These are phyloP conservation scores for Oreochromis mossambicus DNA, from an alignment of 2,797 vertebrate species.

Conservation along the genomic window DNA sequence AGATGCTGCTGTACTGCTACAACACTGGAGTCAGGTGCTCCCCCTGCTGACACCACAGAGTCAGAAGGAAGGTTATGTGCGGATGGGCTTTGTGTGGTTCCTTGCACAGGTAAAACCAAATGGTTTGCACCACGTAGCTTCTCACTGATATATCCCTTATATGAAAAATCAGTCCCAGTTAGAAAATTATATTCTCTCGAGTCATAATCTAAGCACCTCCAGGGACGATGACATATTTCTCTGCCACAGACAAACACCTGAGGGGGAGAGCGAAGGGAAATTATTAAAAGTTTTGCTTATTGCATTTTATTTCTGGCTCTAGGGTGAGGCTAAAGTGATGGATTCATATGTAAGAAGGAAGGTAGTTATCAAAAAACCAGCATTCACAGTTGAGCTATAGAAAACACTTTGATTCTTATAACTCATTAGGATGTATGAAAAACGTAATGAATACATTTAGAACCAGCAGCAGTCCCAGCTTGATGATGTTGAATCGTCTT, in stretches of 20 bases:
- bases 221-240: slow-evolving; percentile 64
- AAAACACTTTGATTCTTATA: not conserved
- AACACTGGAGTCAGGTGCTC: slow-evolving; percentile 35
- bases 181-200: slow-evolving; percentile 63
- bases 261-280: slow-evolving; percentile 53
- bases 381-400: slow-evolving; percentile 48
- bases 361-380: slow-evolving; percentile 48
- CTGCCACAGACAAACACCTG: slow-evolving; percentile 63
- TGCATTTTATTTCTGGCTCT: slow-evolving; percentile 76
- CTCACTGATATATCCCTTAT: slow-evolving; percentile 5
- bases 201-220: slow-evolving; percentile 63
- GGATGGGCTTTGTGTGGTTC: slow-evolving; percentile 20
- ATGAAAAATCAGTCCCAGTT: slow-evolving; percentile 49
- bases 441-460: not conserved
- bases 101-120: slow-evolving; percentile 21
- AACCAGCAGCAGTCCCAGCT: not conserved
- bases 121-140: slow-evolving; percentile 4
- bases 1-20: not conserved
- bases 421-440: not conserved
- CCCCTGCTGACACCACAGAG: slow-evolving; percentile 56
- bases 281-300: slow-evolving; percentile 80
- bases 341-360: slow-evolving; percentile 62
- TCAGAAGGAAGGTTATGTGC: slow-evolving; percentile 6
- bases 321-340: slow-evolving; percentile 52
- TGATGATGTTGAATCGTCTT: not conserved